Evolutionary conservation across 2,113 vertebrate species (phyloP), one percentile per base, ranked within the genome.

Genomic region (Saccopteryx bilineata): DNA sequence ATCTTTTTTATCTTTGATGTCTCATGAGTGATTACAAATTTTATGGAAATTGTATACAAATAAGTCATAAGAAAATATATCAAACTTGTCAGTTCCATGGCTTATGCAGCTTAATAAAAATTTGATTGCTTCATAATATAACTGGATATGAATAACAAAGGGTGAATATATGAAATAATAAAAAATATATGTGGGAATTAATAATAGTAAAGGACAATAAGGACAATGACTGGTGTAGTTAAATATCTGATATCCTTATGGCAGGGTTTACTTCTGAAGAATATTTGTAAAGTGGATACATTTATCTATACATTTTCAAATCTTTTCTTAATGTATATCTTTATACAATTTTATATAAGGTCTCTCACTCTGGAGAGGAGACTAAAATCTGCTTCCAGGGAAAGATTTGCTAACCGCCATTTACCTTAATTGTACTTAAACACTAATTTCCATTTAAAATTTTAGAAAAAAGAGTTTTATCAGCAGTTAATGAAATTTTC

Each of bases 21-120:
- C 95, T 96, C 69, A 12, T 63, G 19, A 31, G 84, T 95, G 65
- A 94, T 31, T 65, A 71, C 65, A 54, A 28, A 63, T 86, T 94
- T 94, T 92, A 95, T 7, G 92, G 72, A 95, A 88, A 24, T 87
- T 89, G 13, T 85, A 85, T 95, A 93, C 87, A 97, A 98, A 94
- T 94, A 96, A 97, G 76, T 94, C 1, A 0, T 93, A 85, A 90
- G 52, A 83, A 96, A 97, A 98, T 12, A 91, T 24, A 83, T 93
- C 61, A 96, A 93, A 95, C 69, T 94, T 80, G 54, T 94, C 94
- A 97, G 58, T 98, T 84, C 87, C 50, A 80, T 60, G 31, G 9
- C 6, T 93, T 71, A 12, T 58, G 2, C 11, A 87, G 1, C 79
- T 78, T 88, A 83, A 54, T 66, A 91, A 54, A 48, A 74, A 48